Base-by-base conservation (phyloP, 2,888 invertebrate genomes). In the Eugnorisma glareosa region DNA sequence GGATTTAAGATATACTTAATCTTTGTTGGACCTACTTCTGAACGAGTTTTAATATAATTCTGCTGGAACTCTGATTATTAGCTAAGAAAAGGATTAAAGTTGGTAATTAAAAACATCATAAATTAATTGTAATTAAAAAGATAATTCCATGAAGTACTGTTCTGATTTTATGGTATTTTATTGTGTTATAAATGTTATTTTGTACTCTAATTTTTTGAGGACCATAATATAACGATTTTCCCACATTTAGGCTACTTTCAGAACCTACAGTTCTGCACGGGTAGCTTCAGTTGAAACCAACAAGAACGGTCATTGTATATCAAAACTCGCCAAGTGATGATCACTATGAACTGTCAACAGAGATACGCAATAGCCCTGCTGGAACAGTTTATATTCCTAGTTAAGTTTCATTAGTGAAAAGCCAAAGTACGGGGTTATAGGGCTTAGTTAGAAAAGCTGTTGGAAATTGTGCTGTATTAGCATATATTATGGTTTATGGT, bases 1-100 rank as follows among this genome's bases (percentile, higher is more conserved):
- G 72, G 72, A 63, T 68, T 76, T 73, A 82, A 73, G 72, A 76
- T 76, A 82, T 51, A 61, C 69, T 85, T 83, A 85, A 82, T 82
- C 82, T 76, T 73, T 73, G 82, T 85, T 83, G 69, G 45, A 73
- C 66, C 77, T 76, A 57, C 72, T 82, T 81, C n/a, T 72, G 37
- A 81, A 85, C 66, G 59, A 84, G 64, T 67, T 83, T 71, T 63
- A 72, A 72, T 63, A 72, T 67, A 57, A 81, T 78, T 81, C 51
- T 59, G 35, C 45, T 67, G 45, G 21, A 6, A 54, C 31, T 51
- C 18, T 59, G 37, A 40, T 78, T 67, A 77, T 82, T 59, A 48
- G n/a, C 66, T 48, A 15, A 66, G 43, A n/a, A 57, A 64, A 35
- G 13, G 18, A 77, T 68, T 43, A 69, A 57, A 59, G 37, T 43